These are phyloP conservation scores for Panagrolaimus sp. DNA, from an alignment of 1,140 invertebrate species.

Conservation along the genomic window DNA sequence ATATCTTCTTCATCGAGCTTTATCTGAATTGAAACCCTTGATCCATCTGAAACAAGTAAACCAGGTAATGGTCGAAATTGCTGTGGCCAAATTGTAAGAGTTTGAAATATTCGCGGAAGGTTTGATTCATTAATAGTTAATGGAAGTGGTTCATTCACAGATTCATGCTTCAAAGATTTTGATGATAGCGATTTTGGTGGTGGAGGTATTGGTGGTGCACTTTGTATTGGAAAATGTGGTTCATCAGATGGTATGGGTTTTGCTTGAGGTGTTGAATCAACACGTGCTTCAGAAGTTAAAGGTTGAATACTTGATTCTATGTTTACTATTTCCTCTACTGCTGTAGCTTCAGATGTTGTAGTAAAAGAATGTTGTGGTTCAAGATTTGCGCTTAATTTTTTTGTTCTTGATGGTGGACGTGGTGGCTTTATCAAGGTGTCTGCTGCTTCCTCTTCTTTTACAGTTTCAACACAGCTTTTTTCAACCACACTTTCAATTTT, in stretches of 20 bases:
- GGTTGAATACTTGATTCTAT: not conserved
- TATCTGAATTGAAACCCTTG: not conserved
- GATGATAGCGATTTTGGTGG: not conserved
- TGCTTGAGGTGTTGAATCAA: not conserved
- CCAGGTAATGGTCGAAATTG: not conserved
- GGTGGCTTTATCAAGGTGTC: not conserved
- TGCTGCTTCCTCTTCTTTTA: not conserved
- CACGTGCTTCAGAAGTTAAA: not conserved
- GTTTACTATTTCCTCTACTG: not conserved
- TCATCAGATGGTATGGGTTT: too few relatives aligned
- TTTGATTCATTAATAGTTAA: not conserved
- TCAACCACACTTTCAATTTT: not conserved
- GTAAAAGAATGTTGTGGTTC: too few relatives aligned
- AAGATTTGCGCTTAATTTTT: too few relatives aligned
- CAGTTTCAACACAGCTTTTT: not conserved
- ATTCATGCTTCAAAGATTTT: not conserved
- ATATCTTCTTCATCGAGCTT: conserved; percentile 7
- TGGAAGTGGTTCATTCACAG: not conserved
- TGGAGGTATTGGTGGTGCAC: not conserved
- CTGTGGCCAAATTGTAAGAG: not conserved
- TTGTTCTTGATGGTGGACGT: not conserved
- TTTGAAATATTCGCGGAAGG: not conserved
- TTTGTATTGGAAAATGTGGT: not conserved
- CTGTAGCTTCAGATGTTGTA: too few relatives aligned
- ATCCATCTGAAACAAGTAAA: not conserved